Base-by-base conservation (phyloP, 2,888 invertebrate species). In the Crossocerus cetratus region DNA sequence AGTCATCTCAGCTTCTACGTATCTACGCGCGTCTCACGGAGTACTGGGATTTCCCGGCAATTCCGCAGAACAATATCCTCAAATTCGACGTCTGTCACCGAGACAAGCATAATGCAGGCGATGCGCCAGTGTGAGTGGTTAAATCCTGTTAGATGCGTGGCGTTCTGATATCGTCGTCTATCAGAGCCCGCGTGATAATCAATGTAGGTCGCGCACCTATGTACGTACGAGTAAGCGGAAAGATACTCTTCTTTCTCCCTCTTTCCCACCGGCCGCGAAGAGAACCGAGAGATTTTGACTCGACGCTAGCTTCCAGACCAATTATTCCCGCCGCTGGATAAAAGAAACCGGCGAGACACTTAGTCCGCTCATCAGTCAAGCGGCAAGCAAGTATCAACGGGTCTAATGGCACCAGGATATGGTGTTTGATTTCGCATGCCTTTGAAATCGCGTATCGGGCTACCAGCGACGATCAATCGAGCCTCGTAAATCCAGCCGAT, bases 401-500 rank as follows among this genome's bases (percentile, higher is more conserved):
- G 32, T 32, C 32, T 57, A 57, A 57, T 23, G 23, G 5, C 32
- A n/a, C 22, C 8, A 55, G 2, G 23, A 57, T 57, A 22, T 32
- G 32, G 32, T 32, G 32, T 32, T 32, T 32, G 32, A 32, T 32
- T 32, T 32, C 56, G 56, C 5, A 57, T 57, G 11, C 32, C 22
- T 57, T 3, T 23, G 2, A 32, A 32, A 55, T 55, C 13, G 11
- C 58, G 58, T 43, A 8, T 58, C 14, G 8, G 16, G 43, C 18
- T 32, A 32, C 32, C 5, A 11, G 32, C 32, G 32, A 32, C 32
- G 49, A 49, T 49, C 49, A 16, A 49, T 14, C 60, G 16, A 14
- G 2, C 21, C 5, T 55, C 44, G 21, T 67, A 71, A 75, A 64
- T 75, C 22, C 13, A 14, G 43, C 1, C 4, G 71, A 77, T 76